Conservation (phyloP, 1,140 invertebrate species). For the Drosophila bocki region DNA sequence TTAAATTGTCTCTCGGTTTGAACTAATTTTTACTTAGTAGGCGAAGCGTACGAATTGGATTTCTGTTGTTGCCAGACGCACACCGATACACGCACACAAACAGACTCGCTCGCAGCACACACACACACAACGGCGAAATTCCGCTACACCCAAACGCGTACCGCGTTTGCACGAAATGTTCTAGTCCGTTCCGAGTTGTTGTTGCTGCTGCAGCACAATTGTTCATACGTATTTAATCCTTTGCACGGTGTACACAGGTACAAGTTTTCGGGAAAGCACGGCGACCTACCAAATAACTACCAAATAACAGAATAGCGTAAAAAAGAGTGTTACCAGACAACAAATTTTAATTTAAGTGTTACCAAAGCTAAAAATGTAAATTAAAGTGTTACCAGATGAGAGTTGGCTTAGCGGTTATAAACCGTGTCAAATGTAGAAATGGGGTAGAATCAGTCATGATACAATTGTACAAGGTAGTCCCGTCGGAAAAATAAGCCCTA, state of each 20-base stretch:
- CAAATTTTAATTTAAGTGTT: too few relatives aligned
- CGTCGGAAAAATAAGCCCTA: too few relatives aligned
- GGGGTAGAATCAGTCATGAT: too few relatives aligned
- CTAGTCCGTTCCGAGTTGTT: conserved; percentile 48
- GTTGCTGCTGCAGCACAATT: conserved; percentile 9
- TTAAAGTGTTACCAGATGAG: too few relatives aligned
- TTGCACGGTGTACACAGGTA: not conserved
- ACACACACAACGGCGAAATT: conserved; percentile 49
- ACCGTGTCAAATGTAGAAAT: too few relatives aligned
- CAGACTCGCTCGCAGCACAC: conserved; percentile 11
- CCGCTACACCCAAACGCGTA: conserved; percentile 59
- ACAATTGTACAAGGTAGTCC: too few relatives aligned
- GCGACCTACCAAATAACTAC: conserved; percentile 74
- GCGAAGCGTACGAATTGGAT: conserved; percentile 51
- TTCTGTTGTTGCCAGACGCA: conserved; percentile 53
- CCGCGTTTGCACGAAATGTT: conserved; percentile 60
- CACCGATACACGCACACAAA: conserved; percentile 19
- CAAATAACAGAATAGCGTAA: conserved; percentile 62
- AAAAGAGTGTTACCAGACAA: too few relatives aligned
- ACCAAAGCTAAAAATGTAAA: too few relatives aligned
- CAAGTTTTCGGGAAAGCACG: conserved; percentile 2
- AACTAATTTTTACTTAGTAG: conserved; percentile 56
- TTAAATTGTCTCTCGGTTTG: conserved; percentile 48
- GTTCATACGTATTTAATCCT: conserved; percentile 13
- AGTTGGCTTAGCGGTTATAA: too few relatives aligned